Conservation (phyloP, 23 tunicate genomes). For the Halocynthia roretzi region DNA sequence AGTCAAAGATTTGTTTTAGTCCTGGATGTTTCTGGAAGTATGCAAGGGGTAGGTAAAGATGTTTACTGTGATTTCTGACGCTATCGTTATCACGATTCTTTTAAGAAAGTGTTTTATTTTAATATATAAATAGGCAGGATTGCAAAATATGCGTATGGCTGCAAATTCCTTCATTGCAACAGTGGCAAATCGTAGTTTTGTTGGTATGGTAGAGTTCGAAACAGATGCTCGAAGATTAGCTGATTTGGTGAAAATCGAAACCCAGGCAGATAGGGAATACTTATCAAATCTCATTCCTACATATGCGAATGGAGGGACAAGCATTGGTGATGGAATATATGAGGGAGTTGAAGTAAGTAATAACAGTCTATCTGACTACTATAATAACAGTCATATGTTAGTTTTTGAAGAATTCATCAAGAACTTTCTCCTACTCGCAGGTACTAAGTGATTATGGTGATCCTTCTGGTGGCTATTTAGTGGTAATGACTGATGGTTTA, state of each 20-base stretch:
- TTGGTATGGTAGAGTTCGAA: conserved; percentile 37
- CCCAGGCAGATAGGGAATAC: conserved; percentile 8
- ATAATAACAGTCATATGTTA: not conserved
- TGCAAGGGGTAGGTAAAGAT: conserved; percentile 21
- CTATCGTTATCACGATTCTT: not conserved
- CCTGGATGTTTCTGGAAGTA: conserved; percentile 67
- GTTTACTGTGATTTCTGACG: not conserved
- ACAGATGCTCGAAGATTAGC: conserved; percentile 17
- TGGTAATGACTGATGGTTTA: conserved; percentile 7
- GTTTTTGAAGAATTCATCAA: not conserved
- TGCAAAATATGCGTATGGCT: not conserved
- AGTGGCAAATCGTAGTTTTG: conserved; percentile 13
- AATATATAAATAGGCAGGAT: not conserved
- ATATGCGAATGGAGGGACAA: conserved; percentile 28
- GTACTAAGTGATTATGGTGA: conserved; percentile 2
- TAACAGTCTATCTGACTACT: no score
- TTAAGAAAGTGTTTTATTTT: not conserved
- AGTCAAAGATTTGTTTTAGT: conserved; percentile 41
- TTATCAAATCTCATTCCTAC: not conserved
- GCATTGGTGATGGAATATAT: conserved; percentile 41
- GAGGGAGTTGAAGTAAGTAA: conserved; percentile 22
- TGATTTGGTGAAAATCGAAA: not conserved
- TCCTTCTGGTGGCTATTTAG: conserved; percentile 14
- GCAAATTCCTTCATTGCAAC: conserved; percentile 8
- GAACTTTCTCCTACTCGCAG: not conserved